Evolutionary conservation across 2,888 invertebrate species (phyloP), one percentile per base, ranked within the genome.

Genomic region (Elgonia sp.): DNA sequence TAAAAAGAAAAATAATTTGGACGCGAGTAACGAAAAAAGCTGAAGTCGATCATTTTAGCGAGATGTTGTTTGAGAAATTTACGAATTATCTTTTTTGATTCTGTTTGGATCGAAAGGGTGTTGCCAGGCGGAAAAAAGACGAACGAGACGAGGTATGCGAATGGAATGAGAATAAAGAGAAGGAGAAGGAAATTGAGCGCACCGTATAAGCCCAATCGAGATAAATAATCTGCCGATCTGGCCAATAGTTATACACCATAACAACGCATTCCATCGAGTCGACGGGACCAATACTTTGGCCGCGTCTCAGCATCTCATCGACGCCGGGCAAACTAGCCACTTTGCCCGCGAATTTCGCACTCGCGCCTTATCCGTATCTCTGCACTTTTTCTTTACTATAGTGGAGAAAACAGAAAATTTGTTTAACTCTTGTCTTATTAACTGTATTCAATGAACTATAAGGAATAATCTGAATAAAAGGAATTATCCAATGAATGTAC

Each of bases 171-270:
- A 81, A 81, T 69, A 50, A 62, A 76, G 80, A 82, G 84, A 75
- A 83, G 80, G 79, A 87, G 72, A 82, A 82, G 87, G 87, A 83
- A 87, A 87, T 87, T 83, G 87, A 87, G 80, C 84, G 60, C 87
- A 75, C 84, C 85, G 82, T 85, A 88, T 83, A 88, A 88, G 79
- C 80, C 86, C 86, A 83, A 79, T 88, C 88, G 88, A 84, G 88
- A 88, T 88, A 89, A 89, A 89, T 88, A 89, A 89, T 88, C 86
- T 86, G 73, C 77, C 83, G 84, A 88, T 87, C 86, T 89, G 88
- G 89, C 76, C 89, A 89, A 89, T 89, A 88, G 82, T 88, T 89
- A 80, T 83, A 55, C 86, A 76, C 83, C 89, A 89, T 87, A 89
- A 87, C 84, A 87, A 82, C 88, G 79, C 88, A 88, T 86, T 88